Percentiles rank a stretch among this genome's conserved stretches.
Conservation (phyloP, 2,113 vertebrate genomes). For the Microtus montanus region DNA sequence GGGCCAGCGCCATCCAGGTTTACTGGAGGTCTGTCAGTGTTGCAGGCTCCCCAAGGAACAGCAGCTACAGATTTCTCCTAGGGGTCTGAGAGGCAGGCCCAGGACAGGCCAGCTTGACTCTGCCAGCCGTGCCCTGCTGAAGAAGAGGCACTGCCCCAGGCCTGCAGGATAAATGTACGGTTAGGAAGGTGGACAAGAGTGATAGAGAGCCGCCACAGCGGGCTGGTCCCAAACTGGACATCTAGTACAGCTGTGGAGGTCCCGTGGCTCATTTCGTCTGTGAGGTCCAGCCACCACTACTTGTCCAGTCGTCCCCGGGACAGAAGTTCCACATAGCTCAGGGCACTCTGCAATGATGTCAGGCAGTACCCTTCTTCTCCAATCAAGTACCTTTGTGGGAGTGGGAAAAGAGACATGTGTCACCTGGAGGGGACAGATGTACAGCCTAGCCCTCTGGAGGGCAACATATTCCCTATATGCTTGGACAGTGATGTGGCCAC, state of each 20-base stretch:
- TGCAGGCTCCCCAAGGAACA: background rate
- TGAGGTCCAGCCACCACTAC: background rate
- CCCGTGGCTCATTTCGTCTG: background rate
- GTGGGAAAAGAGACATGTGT: rapidly evolving
- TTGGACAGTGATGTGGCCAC: background rate
- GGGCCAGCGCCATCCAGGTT: background rate
- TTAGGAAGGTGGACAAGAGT: background rate
- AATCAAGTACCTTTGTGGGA: conserved; percentile 90
- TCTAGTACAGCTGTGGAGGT: background rate
- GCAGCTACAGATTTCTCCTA: background rate
- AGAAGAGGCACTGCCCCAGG: background rate
- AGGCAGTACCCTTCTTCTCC: conserved; percentile 98
- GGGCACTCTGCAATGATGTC: conserved; percentile 95
- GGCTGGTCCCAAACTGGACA: background rate
- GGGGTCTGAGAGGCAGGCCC: background rate
- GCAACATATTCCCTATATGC: background rate
- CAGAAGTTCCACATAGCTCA: conserved; percentile 92
- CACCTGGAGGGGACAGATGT: background rate
- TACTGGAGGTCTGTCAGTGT: background rate
- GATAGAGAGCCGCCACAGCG: background rate
- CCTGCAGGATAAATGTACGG: background rate
- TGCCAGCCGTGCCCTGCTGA: background rate
- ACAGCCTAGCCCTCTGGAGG: background rate
- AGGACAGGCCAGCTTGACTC: background rate
- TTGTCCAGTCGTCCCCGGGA: conserved; percentile 72